phyloP scores from a whole-genome alignment of 2,888 invertebrate species.

The Melipona beecheii region DNA sequence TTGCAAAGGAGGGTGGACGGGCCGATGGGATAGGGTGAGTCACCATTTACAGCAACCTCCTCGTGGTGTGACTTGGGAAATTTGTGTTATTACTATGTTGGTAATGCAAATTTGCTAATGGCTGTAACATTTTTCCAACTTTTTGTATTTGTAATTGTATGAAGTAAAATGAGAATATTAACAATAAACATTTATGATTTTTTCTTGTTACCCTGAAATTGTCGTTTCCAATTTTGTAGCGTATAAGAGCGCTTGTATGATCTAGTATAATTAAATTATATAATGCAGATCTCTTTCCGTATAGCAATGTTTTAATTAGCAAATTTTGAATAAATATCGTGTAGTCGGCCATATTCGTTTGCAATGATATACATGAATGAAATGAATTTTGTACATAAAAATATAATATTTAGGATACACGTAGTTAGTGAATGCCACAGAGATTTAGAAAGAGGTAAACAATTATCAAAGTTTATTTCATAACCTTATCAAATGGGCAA shows the following conservation, averaged over 20 bases:
- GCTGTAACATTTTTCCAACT: slow-evolving; percentile 27
- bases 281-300: too few relatives aligned
- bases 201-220: too few relatives aligned
- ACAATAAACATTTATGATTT: neutral
- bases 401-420: too few relatives aligned
- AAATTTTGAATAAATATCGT: too few relatives aligned
- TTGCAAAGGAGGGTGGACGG: slow-evolving; percentile 53
- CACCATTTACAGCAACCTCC: slow-evolving; percentile 62
- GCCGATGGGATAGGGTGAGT: slow-evolving; percentile 47
- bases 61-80: slow-evolving; percentile 64
- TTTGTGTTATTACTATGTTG: slow-evolving; percentile 19
- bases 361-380: neutral
- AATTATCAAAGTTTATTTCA: slow-evolving; percentile 43
- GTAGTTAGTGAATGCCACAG: neutral
- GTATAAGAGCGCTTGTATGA: too few relatives aligned
- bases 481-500: slow-evolving; percentile 49
- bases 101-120: slow-evolving; percentile 46
- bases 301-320: too few relatives aligned
- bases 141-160: neutral
- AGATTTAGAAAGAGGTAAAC: neutral
- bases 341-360: too few relatives aligned
- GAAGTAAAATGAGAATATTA: neutral
- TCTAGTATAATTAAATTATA: too few relatives aligned
- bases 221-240: too few relatives aligned
- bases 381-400: neutral